Evolutionary conservation across 2,797 vertebrate species (phyloP), one percentile per base, ranked within the genome.

Genomic region (Anisognathus igniventris): DNA sequence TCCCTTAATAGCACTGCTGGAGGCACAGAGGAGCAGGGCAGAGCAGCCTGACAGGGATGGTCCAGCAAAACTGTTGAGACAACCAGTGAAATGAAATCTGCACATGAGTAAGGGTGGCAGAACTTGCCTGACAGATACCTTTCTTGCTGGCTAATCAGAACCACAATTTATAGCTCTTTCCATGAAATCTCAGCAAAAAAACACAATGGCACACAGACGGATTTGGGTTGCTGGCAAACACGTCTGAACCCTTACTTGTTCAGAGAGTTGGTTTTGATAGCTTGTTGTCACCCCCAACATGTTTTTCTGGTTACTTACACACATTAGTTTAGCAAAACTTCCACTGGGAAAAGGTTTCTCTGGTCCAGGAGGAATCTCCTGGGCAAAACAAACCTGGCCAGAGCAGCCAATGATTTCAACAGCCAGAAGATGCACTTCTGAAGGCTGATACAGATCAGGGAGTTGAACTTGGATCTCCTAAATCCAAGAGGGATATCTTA

Each of bases 101-200:
- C 51, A 31, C 91, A 70, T 90, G 75, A 93, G 72, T 83, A 88
- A 93, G 73, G 78, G 81, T 78, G 75, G 75, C 79, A 95, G 89
- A 94, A 97, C 93, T 94, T 86, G 89, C 93, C 91, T 94, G 85
- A 81, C 89, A 91, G 92, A 93, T 73, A 83, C 87, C 45, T 86
- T 95, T 88, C 92, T 66, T 88, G 72, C 79, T 93, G 86, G 82
- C 70, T 91, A 93, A 93, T 83, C 79, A 78, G 75, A 86, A 84
- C 48, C 70, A 86, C 70, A 72, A 50, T 90, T 95, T 86, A 73
- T 30, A 81, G 82, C 58, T 88, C 85, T 81, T 88, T 88, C 92
- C 79, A 86, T 88, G 76, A 77, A 94, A 87, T 79, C 86, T 73
- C 50, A 80, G 54, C 50, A 48, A 83, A 88, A 81, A 40, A 56